A percentile compares a stretch with the other conserved stretches of the same genome.
Evolutionary conservation across 1,140 invertebrate species (phyloP).

Genomic region (Atta colombica): DNA sequence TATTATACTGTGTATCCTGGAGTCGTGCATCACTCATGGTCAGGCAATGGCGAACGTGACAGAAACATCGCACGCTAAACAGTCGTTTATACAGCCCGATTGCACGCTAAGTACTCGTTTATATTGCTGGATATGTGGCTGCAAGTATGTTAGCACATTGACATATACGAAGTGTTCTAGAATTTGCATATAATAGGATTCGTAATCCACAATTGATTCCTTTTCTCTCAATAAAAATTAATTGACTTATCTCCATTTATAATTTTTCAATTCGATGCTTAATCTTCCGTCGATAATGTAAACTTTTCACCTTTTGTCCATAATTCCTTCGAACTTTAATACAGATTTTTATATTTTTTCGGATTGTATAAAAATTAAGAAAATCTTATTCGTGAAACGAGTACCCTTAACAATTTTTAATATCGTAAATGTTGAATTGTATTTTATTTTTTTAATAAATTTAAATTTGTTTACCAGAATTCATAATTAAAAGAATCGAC

Average conservation of each 20-base stretch:
- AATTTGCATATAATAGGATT: not conserved
- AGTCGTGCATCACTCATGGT: conserved; percentile 28
- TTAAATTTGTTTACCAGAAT: too few relatives aligned
- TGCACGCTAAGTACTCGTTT: conserved; percentile 50
- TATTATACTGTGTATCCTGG: conserved; percentile 9
- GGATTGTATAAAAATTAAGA: too few relatives aligned
- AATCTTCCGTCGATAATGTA: not conserved
- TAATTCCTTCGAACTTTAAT: too few relatives aligned
- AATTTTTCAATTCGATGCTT: not conserved
- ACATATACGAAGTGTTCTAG: not conserved
- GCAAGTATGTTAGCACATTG: not conserved
- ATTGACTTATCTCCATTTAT: not conserved
- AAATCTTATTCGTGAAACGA: too few relatives aligned
- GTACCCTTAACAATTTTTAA: too few relatives aligned
- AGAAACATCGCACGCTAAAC: conserved; percentile 55
- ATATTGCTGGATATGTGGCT: conserved; percentile 5
- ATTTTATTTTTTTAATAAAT: too few relatives aligned
- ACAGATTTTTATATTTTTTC: too few relatives aligned
- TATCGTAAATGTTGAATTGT: too few relatives aligned
- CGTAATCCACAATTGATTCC: not conserved
- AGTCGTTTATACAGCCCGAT: conserved; percentile 36
- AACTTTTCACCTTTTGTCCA: too few relatives aligned
- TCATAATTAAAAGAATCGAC: too few relatives aligned
- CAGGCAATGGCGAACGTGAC: conserved; percentile 45
- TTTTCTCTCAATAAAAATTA: not conserved